Base-by-base conservation (phyloP, 2,888 invertebrate species). In the Coelogynopora nodosa region DNA sequence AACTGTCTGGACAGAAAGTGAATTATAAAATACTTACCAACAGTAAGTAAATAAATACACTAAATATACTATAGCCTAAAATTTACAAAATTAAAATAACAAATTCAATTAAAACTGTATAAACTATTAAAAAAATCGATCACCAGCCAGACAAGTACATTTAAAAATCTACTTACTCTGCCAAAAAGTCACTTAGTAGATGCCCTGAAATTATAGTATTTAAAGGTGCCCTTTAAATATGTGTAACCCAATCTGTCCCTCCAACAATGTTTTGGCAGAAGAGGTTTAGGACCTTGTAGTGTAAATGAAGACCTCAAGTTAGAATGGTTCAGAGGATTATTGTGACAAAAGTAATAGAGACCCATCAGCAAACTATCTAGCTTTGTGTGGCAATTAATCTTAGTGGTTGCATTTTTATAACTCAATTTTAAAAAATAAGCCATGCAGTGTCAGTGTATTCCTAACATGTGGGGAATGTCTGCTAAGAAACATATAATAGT, bases 281-380 rank as follows among this genome's bases (percentile, higher is more conserved):
- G 49, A 49, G 49, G 49, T 49, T 49, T 49, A 49, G 18, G 49
- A 18, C 49, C 49, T 49, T 49, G 49, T 18, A 49, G 49, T 49
- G 49, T 49, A 49, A 49, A 74, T 74, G 74, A 74, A 23, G 74
- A 13, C 27, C 23, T 74, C 23, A 74, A 26, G 74, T 74, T 74
- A 5, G 74, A 13, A 13, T 74, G 74, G 27, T 74, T 74, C 23
- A 74, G 23, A 2, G 23, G 74, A 74, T 23, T 74, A 26, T 74
- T 74, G 74, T 74, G 74, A 26, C 23, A 74, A 26, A 74, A 74
- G 27, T 74, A 74, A 74, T 74, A 74, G 23, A 74, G 74, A 13
- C 74, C 74, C 74, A 74, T 23, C 74, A 74, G 5, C 23, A 74
- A 26, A 74, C 74, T 13, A 74, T 74, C 74, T 26, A 74, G 27